phyloP scores from a whole-genome alignment of 2,888 invertebrate genomes.

The Tenthredo distinguenda region DNA sequence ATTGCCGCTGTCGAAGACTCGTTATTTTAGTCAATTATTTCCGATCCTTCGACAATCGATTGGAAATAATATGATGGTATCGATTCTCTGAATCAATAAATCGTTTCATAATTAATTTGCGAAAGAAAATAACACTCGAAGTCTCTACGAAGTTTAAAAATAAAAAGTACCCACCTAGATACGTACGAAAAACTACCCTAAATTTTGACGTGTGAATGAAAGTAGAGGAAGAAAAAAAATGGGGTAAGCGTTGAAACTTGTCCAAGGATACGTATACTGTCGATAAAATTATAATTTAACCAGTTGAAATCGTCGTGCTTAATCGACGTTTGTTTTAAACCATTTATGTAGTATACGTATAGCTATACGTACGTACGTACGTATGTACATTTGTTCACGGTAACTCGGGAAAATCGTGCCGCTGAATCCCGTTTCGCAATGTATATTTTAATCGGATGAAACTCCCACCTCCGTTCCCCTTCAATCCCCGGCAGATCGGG shows the following conservation, averaged over 20 bases:
- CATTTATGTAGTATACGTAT: constrained; percentile 2
- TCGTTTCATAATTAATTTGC: not conserved
- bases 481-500: not conserved
- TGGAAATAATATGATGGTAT: not conserved
- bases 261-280: not conserved
- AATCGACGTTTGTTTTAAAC: constrained; percentile 22
- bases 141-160: not conserved
- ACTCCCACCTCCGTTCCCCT: not conserved
- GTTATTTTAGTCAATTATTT: not conserved
- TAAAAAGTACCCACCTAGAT: not conserved
- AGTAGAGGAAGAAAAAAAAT: not conserved
- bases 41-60: not conserved
- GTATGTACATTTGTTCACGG: not conserved
- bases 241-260: not conserved
- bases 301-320: not conserved
- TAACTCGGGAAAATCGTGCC: constrained; percentile 34
- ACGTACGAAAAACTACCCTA: too few relatives aligned
- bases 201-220: not conserved
- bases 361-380: not conserved
- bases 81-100: not conserved
- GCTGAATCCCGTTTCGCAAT: constrained; percentile 40
- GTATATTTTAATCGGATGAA: constrained; percentile 47
- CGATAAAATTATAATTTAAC: constrained; percentile 1
- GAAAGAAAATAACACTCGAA: not conserved
- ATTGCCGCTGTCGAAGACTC: not conserved